Evolutionary conservation across 2,113 vertebrate species (phyloP).

Genomic region (Stercorarius parasiticus): DNA sequence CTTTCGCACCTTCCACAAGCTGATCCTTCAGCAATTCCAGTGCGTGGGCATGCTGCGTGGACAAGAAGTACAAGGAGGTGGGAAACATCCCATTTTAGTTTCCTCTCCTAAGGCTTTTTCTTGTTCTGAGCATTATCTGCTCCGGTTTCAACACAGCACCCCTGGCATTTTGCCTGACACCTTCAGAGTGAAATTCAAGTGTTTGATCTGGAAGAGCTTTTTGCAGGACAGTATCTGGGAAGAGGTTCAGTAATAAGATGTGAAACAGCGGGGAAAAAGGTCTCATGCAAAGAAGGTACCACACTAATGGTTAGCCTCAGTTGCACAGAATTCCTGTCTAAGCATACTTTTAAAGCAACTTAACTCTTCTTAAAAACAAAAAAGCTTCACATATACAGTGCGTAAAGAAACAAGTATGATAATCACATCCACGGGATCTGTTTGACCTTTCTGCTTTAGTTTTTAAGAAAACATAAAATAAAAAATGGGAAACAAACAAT

Average conservation of each 20-base stretch:
- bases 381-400: not conserved
- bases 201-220: not conserved
- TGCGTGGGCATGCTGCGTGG: conserved; percentile 84
- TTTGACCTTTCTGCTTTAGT: not conserved
- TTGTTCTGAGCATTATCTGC: not conserved
- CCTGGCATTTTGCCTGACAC: accelerated
- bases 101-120: not conserved
- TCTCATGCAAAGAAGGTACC: not conserved
- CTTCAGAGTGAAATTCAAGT: not conserved
- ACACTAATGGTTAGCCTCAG: too few species aligned
- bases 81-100: not conserved
- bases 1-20: conserved; percentile 84
- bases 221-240: not conserved
- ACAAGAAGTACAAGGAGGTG: not conserved
- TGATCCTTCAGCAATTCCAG: conserved; percentile 87
- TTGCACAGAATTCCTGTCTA: not conserved
- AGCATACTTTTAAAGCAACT: not conserved
- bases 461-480: not conserved
- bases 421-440: accelerated
- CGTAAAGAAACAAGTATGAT: not conserved
- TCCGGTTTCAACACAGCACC: not conserved
- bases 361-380: not conserved
- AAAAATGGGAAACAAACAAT: not conserved
- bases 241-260: not conserved
- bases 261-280: not conserved